Percentiles rank a stretch among this genome's conserved stretches.
phyloP scores from a whole-genome alignment of 2,797 vertebrate genomes.

The Psittacula echo region DNA sequence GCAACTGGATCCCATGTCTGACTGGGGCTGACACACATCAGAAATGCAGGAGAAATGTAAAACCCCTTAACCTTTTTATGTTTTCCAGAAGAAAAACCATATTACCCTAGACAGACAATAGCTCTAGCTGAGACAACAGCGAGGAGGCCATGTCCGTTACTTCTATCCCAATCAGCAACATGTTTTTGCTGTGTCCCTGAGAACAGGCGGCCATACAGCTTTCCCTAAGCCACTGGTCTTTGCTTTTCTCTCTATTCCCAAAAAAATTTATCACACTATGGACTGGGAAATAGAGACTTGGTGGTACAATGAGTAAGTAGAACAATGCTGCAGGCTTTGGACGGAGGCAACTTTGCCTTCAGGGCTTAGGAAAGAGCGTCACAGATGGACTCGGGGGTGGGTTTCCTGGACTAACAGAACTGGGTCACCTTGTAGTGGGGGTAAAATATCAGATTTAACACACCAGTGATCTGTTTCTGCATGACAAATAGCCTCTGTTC shows the following conservation, averaged over 20 bases:
- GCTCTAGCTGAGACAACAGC: neutral
- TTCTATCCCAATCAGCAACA: neutral
- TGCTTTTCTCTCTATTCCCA: neutral
- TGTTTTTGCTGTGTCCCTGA: neutral
- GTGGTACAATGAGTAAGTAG: neutral
- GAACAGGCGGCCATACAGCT: neutral
- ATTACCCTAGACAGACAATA: neutral
- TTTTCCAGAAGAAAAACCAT: neutral
- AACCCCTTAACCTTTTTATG: neutral
- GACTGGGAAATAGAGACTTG: neutral
- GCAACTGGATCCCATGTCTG: fast-evolving
- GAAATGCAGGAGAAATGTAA: neutral
- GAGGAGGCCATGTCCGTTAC: neutral
- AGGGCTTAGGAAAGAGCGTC: neutral
- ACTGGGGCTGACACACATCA: neutral
- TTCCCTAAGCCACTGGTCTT: neutral
- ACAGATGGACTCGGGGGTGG: neutral
- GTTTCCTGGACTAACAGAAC: neutral
- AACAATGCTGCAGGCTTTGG: neutral
- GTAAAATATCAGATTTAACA: neutral
- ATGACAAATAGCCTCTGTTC: neutral
- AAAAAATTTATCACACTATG: neutral
- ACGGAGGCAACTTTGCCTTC: neutral
- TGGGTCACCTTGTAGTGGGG: slow-evolving; percentile 4
- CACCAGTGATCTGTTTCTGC: neutral